Evolutionary conservation across 1,140 invertebrate genomes (phyloP).

Genomic region (Eufriesea mexicana): DNA sequence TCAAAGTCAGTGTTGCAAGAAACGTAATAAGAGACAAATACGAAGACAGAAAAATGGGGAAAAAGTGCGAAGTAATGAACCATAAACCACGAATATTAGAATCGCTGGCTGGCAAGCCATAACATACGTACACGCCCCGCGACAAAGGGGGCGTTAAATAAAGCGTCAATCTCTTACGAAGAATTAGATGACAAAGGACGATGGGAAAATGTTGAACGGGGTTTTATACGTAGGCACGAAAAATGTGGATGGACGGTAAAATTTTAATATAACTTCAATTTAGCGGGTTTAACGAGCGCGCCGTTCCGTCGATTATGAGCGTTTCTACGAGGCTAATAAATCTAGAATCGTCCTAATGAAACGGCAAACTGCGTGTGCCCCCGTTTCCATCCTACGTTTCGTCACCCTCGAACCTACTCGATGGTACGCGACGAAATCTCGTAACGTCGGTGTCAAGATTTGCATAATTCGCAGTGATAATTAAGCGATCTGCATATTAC

Average conservation of each 20-base stretch:
- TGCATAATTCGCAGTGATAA: slow-evolving; percentile 75
- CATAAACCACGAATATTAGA: not conserved
- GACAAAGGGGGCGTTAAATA: not conserved
- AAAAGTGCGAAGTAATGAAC: too few species aligned
- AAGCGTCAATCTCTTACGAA: slow-evolving; percentile 22
- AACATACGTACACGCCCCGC: not conserved
- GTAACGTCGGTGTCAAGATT: slow-evolving; percentile 68
- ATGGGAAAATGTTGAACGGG: not conserved
- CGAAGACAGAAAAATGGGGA: too few species aligned
- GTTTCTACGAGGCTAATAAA: slow-evolving; percentile 26
- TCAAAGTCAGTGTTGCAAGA: too few species aligned
- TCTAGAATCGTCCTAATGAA: slow-evolving; percentile 47
- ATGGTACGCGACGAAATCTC: slow-evolving; percentile 63
- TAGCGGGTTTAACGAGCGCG: too few species aligned
- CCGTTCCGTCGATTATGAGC: not conserved
- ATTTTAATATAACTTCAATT: not conserved
- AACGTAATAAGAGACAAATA: too few species aligned
- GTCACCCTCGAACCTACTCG: slow-evolving; percentile 14
- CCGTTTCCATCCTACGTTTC: slow-evolving; percentile 31
- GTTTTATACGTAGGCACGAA: not conserved
- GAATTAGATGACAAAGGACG: not conserved
- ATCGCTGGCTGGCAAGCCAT: not conserved
- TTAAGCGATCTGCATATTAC: slow-evolving; percentile 78
- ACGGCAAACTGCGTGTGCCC: slow-evolving; percentile 48
- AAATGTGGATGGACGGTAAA: not conserved